phyloP scores from a whole-genome alignment of 1,140 invertebrate species.

The Eciton burchellii region DNA sequence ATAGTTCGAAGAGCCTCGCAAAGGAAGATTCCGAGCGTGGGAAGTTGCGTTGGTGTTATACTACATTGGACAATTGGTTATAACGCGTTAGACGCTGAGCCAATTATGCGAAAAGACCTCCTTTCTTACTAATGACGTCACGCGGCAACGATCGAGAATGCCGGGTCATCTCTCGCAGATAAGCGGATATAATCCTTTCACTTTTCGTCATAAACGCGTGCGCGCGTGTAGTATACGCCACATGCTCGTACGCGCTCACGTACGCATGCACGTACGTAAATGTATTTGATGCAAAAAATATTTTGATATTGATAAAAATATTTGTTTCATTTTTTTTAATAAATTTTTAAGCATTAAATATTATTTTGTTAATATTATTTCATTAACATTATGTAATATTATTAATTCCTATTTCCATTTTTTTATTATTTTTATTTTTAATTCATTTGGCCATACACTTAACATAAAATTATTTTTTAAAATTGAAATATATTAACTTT shows the following conservation, averaged over 20 bases:
- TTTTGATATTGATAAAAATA: too few species aligned
- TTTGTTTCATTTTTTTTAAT: too few species aligned
- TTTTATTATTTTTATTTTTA: too few species aligned
- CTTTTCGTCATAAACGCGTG: conserved; percentile 34
- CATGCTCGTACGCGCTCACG: too few species aligned
- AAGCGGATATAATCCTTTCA: conserved; percentile 52
- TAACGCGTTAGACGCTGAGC: conserved; percentile 78
- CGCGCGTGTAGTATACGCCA: too few species aligned
- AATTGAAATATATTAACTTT: too few species aligned
- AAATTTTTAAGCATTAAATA: too few species aligned
- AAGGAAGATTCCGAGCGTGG: conserved; percentile 63
- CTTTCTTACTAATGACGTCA: conserved; percentile 65
- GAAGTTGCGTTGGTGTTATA: conserved; percentile 76
- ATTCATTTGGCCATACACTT: too few species aligned
- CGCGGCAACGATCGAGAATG: conserved; percentile 48
- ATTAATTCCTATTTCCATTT: too few species aligned
- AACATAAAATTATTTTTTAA: too few species aligned
- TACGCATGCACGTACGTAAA: neutral
- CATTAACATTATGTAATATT: too few species aligned
- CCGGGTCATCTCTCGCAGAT: conserved; percentile 50
- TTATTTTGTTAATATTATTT: too few species aligned
- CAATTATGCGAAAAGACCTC: conserved; percentile 77
- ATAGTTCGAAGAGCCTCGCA: conserved; percentile 56
- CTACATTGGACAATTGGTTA: conserved; percentile 75
- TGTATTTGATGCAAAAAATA: neutral